Base-by-base conservation (phyloP, 2,888 invertebrate genomes). In the Apoderus coryli region DNA sequence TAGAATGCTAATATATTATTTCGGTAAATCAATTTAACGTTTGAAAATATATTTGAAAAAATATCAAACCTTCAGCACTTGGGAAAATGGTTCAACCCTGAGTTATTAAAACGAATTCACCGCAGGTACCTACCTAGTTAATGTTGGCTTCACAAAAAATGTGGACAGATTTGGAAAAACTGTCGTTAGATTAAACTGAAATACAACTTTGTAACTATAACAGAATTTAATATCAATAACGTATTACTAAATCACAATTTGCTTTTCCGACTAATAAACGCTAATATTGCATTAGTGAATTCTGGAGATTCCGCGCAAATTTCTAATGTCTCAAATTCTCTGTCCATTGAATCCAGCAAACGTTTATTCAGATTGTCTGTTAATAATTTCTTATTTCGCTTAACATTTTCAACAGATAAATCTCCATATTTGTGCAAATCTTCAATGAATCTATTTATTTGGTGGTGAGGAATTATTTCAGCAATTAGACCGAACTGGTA, bases 401-500 rank as follows among this genome's bases (percentile, higher is more conserved):
- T 51, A 40, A 92, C 50, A 9, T 77, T 74, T 24, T 57, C 44
- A 27, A 37, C 59, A 46, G 77, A 70, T 59, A 45, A 66, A 59
- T 47, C 67, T 56, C 61, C 43, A 69, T 64, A 50, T 61, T 66
- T 37, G 63, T 58, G 67, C 67, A 74, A 16, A 72, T 66, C 48
- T 68, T 61, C 44, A 53, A 54, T 50, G 16, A 56, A 48, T 16
- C 54, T 59, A 29, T 75, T 59, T 29, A 81, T 54, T 29, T 72
- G 63, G 12, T 65, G 59, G 22, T 67, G 59, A 35, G 78, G 76
- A 43, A 81, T 77, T 9, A 93, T 62, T 49, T 76, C 69, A 7
- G 85, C 76, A 0, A 93, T 72, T 32, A 95, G 72, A 14, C 85
- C 80, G 48, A 67, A 68, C 23, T 72, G 61, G 27, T 69, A 61